Evolutionary conservation across 1,140 invertebrate genomes (phyloP), one percentile per base, ranked within the genome.

Genomic region (Lutraria rhynchaena): DNA sequence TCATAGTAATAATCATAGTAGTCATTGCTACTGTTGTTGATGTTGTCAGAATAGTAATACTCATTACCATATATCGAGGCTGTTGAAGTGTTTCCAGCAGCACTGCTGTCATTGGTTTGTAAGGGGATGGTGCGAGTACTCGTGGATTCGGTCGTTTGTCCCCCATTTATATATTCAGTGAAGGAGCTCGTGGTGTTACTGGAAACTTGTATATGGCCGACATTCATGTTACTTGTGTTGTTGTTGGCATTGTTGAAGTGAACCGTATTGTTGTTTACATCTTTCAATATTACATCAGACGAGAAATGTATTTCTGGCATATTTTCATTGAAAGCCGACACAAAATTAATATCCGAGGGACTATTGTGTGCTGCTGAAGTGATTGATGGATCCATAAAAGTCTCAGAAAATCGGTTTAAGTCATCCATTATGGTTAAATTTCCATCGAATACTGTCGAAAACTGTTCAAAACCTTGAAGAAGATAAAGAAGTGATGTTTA

Each of bases 271-370:
- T 65, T 4, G n/a, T 5, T 29, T 24, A 27, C 7, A 5, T 22
- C 37, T 35, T 33, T 35, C 4, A 33, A 60, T 27, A 35, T 19
- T 35, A 1, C 31, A 29, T 67, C 63, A 44, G 11, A 9, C 3
- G 37, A 9, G n/a, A 65, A 65, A 29, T 67, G 63, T 29, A 67
- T 46, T 41, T 46, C 41, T 51, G 63, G 63, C 63, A 67, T 67
- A 1, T 37, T 3, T 0, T n/a, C n/a, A 67, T 67, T 27, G 11
- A 67, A 67, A 1, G 63, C 24, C n/a, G 63, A 67, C 27, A 67
- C 44, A 29, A 67, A 67, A 49, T 9, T 67, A 19, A 49, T 29
- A 29, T 67, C 15, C 15, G 37, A 41, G 5, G 5, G 37, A 41
- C 5, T 7, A 41, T 41, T 41, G 37, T 41, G 37, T 7, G 37